Percentiles rank a stretch among this genome's conserved stretches.
These are phyloP conservation scores for Antitype chi DNA, from an alignment of 2,888 invertebrate species.

Conservation along the genomic window DNA sequence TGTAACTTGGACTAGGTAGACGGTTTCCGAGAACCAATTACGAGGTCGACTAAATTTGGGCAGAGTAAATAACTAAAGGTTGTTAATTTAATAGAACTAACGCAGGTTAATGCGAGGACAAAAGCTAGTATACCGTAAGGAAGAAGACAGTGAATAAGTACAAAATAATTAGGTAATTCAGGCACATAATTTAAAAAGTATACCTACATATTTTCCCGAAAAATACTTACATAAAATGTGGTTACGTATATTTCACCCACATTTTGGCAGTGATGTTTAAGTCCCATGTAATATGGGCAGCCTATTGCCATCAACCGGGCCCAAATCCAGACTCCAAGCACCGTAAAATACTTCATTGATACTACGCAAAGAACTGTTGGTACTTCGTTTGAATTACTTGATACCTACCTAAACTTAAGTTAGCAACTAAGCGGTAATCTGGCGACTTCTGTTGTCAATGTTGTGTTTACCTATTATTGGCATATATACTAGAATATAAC, in stretches of 20 bases:
- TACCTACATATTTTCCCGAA: too few species aligned
- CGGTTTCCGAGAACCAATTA: neutral
- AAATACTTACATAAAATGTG: too few species aligned
- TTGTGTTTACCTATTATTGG: too few species aligned
- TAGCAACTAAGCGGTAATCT: too few species aligned
- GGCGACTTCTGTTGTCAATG: too few species aligned
- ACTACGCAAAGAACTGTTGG: neutral
- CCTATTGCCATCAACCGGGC: too few species aligned
- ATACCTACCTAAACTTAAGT: too few species aligned
- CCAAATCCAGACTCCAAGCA: too few species aligned
- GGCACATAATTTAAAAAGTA: neutral
- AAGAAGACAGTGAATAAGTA: constrained; percentile 11
- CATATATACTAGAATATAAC: too few species aligned
- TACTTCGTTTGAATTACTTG: constrained; percentile 3
- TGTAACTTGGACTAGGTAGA: constrained; percentile 28
- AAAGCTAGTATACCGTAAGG: constrained; percentile 4
- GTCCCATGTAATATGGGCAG: too few species aligned
- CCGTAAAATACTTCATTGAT: neutral
- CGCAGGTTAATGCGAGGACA: constrained; percentile 28
- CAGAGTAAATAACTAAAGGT: constrained; percentile 40
- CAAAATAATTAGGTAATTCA: neutral
- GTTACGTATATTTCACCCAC: too few species aligned
- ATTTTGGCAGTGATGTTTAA: too few species aligned
- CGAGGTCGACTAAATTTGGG: constrained; percentile 12
- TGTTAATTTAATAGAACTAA: constrained; percentile 45